Conservation (phyloP, 2,888 invertebrate species). For the Tupiocoris notatus region DNA sequence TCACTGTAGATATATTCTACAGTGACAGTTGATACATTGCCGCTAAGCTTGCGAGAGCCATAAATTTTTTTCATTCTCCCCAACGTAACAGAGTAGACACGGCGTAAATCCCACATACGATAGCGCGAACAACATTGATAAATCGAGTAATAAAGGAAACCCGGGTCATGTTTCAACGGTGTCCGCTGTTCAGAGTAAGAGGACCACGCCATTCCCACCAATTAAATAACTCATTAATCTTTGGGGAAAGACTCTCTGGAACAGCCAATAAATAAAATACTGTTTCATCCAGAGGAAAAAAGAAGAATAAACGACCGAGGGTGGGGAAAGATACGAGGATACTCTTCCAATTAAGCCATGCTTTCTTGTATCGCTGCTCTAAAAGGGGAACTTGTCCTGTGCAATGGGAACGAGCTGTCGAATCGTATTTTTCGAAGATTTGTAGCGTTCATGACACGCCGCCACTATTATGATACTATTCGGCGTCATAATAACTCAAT, state of each 20-base stretch:
- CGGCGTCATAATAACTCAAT: no score
- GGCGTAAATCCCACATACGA: background rate
- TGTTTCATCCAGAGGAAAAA: background rate
- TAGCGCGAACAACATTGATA: slow-evolving; percentile 6
- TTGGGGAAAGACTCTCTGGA: background rate
- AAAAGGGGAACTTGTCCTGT: no score
- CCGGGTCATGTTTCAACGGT: slow-evolving; percentile 28
- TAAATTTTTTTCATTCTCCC: background rate
- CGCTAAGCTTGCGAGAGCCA: background rate
- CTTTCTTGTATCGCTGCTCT: no score
- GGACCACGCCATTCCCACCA: slow-evolving; percentile 13
- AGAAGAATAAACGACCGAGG: background rate
- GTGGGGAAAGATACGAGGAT: background rate
- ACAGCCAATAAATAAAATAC: slow-evolving; percentile 23
- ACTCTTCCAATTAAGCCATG: no score
- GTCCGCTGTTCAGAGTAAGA: background rate
- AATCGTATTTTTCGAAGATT: no score
- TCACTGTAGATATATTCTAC: background rate
- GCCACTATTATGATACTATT: no score
- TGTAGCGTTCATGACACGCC: no score
- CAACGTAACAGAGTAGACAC: background rate
- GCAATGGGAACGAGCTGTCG: no score
- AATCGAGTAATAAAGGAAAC: slow-evolving; percentile 19
- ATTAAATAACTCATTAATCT: slow-evolving; percentile 31
- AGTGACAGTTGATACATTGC: background rate